Percentiles rank a stretch among this genome's conserved stretches.
phyloP scores from a whole-genome alignment of 2,888 invertebrate species.

The Oithona nana region DNA sequence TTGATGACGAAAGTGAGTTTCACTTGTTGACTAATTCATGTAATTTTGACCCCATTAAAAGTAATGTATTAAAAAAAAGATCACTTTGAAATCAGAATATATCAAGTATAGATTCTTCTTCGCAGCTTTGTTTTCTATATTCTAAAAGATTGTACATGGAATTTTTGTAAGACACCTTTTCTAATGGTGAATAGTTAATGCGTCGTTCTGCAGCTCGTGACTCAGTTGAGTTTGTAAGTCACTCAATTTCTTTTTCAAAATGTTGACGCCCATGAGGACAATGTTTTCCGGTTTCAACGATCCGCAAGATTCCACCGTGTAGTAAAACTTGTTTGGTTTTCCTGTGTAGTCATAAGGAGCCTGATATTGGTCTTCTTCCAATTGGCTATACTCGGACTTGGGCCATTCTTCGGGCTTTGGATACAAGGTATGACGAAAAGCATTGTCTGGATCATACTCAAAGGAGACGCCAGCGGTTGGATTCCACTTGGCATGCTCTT shows the following conservation, averaged over 20 bases:
- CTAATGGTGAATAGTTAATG: slow-evolving; percentile 25
- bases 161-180: no score
- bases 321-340: slow-evolving; percentile 90
- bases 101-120: no score
- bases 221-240: slow-evolving; percentile 82
- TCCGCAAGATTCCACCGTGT: slow-evolving; percentile 88
- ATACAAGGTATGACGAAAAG: slow-evolving; percentile 80
- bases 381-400: slow-evolving; percentile 84
- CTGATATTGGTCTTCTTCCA: slow-evolving; percentile 42
- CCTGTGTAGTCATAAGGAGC: slow-evolving; percentile 83
- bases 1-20: no score
- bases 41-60: no score
- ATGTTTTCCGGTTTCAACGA: slow-evolving; percentile 89
- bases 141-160: no score
- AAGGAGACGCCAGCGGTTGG: slow-evolving; percentile 95
- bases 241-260: slow-evolving; percentile 80
- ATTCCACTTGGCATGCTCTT: slow-evolving; percentile 99
- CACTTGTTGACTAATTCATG: no score
- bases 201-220: slow-evolving; percentile 67
- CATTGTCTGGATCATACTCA: slow-evolving; percentile 97
- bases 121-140: no score
- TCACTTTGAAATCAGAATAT: no score
- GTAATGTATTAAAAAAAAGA: no score
- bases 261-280: slow-evolving; percentile 79
- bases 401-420: slow-evolving; percentile 99